These are phyloP conservation scores for Hylaeus volcanicus DNA, from an alignment of 1,140 invertebrate species.

Conservation along the genomic window DNA sequence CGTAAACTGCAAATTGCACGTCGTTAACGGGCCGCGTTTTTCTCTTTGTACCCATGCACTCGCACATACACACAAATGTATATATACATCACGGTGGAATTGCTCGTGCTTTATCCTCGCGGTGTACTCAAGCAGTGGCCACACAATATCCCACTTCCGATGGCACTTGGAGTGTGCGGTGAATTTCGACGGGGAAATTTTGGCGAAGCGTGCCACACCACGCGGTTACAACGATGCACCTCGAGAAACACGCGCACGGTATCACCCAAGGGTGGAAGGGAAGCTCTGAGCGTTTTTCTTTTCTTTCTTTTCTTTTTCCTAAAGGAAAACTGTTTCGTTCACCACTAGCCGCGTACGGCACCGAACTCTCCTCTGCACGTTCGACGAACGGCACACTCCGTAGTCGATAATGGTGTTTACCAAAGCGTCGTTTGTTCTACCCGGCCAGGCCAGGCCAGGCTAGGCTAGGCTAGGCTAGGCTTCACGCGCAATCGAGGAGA, in stretches of 20 bases:
- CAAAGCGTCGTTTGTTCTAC: conserved; percentile 39
- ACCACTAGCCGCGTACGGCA: conserved; percentile 1
- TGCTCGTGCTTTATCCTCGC: conserved; percentile 23
- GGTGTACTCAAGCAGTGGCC: neutral
- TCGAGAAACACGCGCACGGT: neutral
- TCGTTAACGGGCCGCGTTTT: conserved; percentile 19
- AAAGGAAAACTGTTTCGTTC: neutral
- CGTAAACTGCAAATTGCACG: conserved; percentile 39
- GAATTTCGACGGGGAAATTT: conserved; percentile 17
- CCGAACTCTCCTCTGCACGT: conserved; percentile 1
- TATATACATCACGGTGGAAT: conserved; percentile 13
- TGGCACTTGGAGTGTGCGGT: neutral
- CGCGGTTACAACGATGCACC: conserved; percentile 17
- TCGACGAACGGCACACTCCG: conserved; percentile 22
- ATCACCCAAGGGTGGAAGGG: neutral
- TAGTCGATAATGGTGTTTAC: conserved; percentile 50
- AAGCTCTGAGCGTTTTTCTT: neutral
- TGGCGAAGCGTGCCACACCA: conserved; percentile 11
- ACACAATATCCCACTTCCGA: conserved; percentile 32
- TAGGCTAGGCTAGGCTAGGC: conserved; percentile 31
- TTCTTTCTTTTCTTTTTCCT: neutral
- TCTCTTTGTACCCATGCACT: neutral
- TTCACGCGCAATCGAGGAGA: conserved; percentile 28
- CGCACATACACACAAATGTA: neutral
- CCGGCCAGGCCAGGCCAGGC: conserved; percentile 21